Evolutionary conservation across 2,113 vertebrate genomes (phyloP).

Genomic region (Sinocyclocheilus anophthalmus): DNA sequence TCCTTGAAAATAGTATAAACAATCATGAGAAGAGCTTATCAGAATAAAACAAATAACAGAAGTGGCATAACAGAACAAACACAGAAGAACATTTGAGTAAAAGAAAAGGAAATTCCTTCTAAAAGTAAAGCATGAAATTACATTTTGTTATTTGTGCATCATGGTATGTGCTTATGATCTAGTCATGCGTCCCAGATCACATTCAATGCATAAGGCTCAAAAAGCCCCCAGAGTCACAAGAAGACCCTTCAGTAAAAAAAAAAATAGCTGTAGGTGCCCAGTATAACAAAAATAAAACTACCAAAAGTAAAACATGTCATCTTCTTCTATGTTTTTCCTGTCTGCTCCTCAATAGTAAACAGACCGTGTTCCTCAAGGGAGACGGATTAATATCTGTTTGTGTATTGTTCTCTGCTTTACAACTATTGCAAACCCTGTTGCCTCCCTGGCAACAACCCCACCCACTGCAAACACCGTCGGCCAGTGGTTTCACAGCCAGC

Average conservation of each 20-base stretch:
- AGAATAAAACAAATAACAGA: neutral
- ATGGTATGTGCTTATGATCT: neutral
- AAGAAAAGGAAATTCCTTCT: neutral
- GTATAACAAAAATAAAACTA: neutral
- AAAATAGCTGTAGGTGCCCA: neutral
- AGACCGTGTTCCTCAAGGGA: conserved; percentile 35
- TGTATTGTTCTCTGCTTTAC: conserved; percentile 46
- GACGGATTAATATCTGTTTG: conserved; percentile 65
- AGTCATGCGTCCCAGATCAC: neutral
- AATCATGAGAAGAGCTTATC: neutral
- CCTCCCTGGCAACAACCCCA: conserved; percentile 44
- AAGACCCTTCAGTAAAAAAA: neutral
- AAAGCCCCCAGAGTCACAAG: neutral
- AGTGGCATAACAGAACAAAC: neutral
- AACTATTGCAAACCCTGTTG: neutral
- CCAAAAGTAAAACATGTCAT: neutral
- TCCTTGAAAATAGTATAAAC: neutral
- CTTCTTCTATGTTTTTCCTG: neutral
- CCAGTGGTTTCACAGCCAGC: neutral
- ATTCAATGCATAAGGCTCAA: neutral
- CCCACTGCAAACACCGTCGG: neutral
- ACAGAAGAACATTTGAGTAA: neutral
- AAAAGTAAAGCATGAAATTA: neutral
- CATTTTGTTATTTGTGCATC: neutral
- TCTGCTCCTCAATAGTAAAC: conserved; percentile 44